Evolutionary conservation across 1,140 invertebrate genomes (phyloP), one percentile per base, ranked within the genome.

Genomic region (Platyscapa corneri): DNA sequence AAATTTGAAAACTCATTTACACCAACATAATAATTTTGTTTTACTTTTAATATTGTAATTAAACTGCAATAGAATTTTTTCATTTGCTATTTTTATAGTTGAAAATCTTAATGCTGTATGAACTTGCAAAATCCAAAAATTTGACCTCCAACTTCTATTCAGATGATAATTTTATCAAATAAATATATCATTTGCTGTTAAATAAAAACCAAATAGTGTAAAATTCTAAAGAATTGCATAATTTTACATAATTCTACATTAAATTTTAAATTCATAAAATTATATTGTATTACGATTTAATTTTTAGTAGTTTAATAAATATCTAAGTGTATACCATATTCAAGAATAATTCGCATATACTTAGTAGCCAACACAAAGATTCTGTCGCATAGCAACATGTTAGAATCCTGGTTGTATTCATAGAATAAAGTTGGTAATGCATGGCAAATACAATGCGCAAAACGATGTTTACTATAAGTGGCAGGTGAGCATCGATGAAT

Each of bases 341-440:
- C 23, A 30, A 32, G 27, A 64, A 46, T 37, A 65, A 42, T 65
- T 65, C 20, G 37, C 27, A 65, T 32, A 80, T n/a, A 49, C 10
- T 56, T 34, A 56, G 23, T 80, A 80, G 37, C 86, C 83, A 80
- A 86, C 88, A 84, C 81, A 86, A 87, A 79, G 83, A 87, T 89
- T 87, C 77, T 88, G 86, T 89, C 89, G 87, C 88, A 89, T 88
- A 89, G 88, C 89, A 84, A 88, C 87, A 86, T 81, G 39, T 27
- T 83, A 89, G 88, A 89, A 89, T 86, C 70, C 56, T 87, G 86
- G 88, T 84, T 85, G 79, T 88, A 89, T 89, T 89, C 88, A 89
- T 87, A 89, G 88, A 89, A 89, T 89, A 89, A 89, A 89, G 85
- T 89, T 88, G 84, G 37, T 81, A 81, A 89, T 82, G 86, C 88